Percentiles rank a stretch among this genome's conserved stretches.
These are phyloP conservation scores for Bergia sp. DNA, from an alignment of 92 coral and sea anemone genomes.

Conservation along the genomic window DNA sequence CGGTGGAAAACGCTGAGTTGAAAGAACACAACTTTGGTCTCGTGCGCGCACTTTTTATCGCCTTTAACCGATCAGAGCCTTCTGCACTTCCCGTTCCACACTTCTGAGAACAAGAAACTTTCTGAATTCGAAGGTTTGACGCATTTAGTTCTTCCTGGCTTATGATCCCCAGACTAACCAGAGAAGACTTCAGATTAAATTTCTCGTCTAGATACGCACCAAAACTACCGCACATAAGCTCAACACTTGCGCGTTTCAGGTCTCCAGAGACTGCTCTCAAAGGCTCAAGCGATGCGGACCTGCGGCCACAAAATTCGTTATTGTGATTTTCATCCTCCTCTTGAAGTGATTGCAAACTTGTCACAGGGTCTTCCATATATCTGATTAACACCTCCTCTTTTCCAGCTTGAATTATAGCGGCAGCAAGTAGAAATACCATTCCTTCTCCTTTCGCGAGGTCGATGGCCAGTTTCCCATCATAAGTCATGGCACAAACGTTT, in stretches of 20 bases:
- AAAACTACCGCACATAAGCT: slow-evolving; percentile 64
- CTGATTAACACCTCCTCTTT: slow-evolving; percentile 74
- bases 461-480: slow-evolving; percentile 81
- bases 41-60: slow-evolving; percentile 12
- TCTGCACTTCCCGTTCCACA: background rate
- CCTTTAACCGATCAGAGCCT: background rate
- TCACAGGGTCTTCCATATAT: slow-evolving; percentile 72
- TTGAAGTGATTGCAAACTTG: slow-evolving; percentile 71
- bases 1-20: slow-evolving; percentile 79
- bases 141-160: slow-evolving; percentile 35
- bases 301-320: slow-evolving; percentile 33
- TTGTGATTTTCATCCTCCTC: slow-evolving; percentile 48
- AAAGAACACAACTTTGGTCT: slow-evolving; percentile 56
- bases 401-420: slow-evolving; percentile 80
- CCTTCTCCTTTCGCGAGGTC: slow-evolving; percentile 90
- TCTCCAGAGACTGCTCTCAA: slow-evolving; percentile 49
- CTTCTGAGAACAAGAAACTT: slow-evolving; percentile 54
- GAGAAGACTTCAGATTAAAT: slow-evolving; percentile 55
- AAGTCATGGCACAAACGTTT: slow-evolving; percentile 66
- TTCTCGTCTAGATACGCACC: slow-evolving; percentile 62
- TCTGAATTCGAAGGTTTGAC: slow-evolving; percentile 26
- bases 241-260: slow-evolving; percentile 79
- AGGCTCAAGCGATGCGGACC: slow-evolving; percentile 58
- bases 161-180: slow-evolving; percentile 29
- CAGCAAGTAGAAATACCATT: slow-evolving; percentile 81